These are phyloP conservation scores for Volucella zonaria DNA, from an alignment of 2,888 invertebrate species.

Conservation along the genomic window DNA sequence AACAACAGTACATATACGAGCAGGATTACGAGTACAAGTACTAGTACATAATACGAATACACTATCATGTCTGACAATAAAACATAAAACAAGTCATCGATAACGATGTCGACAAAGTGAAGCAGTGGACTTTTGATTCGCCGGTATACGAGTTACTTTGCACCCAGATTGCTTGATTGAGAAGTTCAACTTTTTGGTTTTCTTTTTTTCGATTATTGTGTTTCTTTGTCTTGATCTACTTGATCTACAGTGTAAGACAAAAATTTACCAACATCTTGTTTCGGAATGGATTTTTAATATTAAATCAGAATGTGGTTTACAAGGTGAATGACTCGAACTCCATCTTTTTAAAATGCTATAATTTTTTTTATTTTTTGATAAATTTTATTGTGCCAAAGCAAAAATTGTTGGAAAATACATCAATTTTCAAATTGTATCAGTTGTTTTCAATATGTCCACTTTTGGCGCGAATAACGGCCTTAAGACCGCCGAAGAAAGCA, in stretches of 20 bases:
- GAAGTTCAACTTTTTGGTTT: conserved; percentile 3
- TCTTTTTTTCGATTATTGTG: not conserved
- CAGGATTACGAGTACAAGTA: not conserved
- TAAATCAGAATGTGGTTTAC: no score
- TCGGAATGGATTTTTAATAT: no score
- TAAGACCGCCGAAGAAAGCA: no score
- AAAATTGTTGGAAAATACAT: no score
- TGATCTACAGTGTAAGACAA: conserved; percentile 2
- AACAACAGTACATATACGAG: not conserved
- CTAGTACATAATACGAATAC: conserved; percentile 19
- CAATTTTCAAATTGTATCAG: no score
- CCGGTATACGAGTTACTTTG: conserved; percentile 15
- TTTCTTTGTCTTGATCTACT: not conserved
- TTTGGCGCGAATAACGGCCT: no score
- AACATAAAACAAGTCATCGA: conserved; percentile 10
- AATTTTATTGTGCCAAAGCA: no score
- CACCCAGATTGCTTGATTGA: not conserved
- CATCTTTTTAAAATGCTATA: no score
- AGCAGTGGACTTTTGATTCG: conserved; percentile 10
- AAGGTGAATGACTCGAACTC: no score
- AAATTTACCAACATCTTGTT: not conserved
- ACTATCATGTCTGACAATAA: conserved; percentile 25
- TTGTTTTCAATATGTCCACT: no score
- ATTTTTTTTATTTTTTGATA: no score
- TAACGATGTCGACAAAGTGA: conserved; percentile 8